Conservation (phyloP, 2,888 invertebrate species). For the Microplitis manilae region DNA sequence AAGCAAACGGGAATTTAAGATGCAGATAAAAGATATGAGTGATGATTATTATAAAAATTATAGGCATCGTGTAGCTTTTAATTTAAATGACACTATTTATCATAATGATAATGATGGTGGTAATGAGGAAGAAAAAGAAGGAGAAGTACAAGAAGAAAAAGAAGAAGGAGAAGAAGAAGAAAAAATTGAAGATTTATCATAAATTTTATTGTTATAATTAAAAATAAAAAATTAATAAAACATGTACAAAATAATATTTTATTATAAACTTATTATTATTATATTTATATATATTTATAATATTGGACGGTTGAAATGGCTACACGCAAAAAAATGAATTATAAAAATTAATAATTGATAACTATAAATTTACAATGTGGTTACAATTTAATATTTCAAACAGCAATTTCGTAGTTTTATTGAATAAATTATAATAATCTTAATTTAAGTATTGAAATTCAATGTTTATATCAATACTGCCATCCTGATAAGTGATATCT, state of each 20-base stretch:
- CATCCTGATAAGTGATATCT: too few species aligned
- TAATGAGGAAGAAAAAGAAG: not conserved
- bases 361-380: too few species aligned
- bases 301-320: slow-evolving; percentile 56
- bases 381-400: too few species aligned
- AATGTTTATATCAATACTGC: not conserved
- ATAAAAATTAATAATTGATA: too few species aligned
- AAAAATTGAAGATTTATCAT: slow-evolving; percentile 4
- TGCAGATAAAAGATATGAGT: slow-evolving; percentile 52
- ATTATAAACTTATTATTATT: slow-evolving; percentile 38
- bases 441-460: not conserved
- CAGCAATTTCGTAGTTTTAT: too few species aligned
- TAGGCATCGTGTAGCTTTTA: slow-evolving; percentile 48
- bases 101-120: slow-evolving; percentile 10
- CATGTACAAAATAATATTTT: slow-evolving; percentile 53
- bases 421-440: too few species aligned
- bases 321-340: not conserved
- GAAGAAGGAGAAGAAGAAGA: not conserved
- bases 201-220: slow-evolving; percentile 7
- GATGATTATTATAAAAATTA: slow-evolving; percentile 53
- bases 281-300: slow-evolving; percentile 23
- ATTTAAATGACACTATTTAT: not conserved
- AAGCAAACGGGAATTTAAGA: slow-evolving; percentile 51
- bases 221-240: slow-evolving; percentile 48
- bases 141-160: slow-evolving; percentile 7